These are phyloP conservation scores for Ostrea edulis DNA, from an alignment of 1,140 invertebrate species.

Conservation along the genomic window DNA sequence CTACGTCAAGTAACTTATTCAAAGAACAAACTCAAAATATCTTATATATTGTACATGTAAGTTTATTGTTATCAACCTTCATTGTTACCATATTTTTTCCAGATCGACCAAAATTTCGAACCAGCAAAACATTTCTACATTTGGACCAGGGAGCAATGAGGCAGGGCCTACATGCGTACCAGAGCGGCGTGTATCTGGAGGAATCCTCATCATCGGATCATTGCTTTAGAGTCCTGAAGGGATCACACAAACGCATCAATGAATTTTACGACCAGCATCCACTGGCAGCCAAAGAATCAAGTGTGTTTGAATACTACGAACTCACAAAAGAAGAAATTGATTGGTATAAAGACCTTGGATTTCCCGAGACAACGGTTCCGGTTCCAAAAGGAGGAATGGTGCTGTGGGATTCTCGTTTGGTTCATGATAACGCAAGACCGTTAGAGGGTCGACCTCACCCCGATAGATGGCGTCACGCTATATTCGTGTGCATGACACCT, in stretches of 20 bases:
- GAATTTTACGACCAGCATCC: slow-evolving; percentile 55
- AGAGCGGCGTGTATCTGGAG: slow-evolving; percentile 61
- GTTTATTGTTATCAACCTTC: too few relatives aligned
- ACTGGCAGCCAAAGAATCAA: slow-evolving; percentile 37
- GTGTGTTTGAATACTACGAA: slow-evolving; percentile 48
- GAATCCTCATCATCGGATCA: slow-evolving; percentile 51
- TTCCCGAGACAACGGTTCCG: slow-evolving; percentile 48
- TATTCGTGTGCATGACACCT: slow-evolving; percentile 61
- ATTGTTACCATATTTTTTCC: not conserved
- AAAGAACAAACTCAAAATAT: too few relatives aligned
- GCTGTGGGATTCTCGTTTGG: slow-evolving; percentile 61
- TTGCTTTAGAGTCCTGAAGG: slow-evolving; percentile 58
- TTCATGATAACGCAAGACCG: slow-evolving; percentile 58
- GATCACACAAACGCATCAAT: slow-evolving; percentile 58
- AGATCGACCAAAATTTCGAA: slow-evolving; percentile 20
- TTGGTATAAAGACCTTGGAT: slow-evolving; percentile 54
- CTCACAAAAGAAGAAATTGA: slow-evolving; percentile 43
- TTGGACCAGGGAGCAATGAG: slow-evolving; percentile 53
- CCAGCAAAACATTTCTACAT: slow-evolving; percentile 41
- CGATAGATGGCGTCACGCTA: slow-evolving; percentile 60
- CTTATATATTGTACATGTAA: too few relatives aligned
- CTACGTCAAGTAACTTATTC: too few relatives aligned
- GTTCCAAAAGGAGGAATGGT: slow-evolving; percentile 62
- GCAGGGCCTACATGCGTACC: slow-evolving; percentile 58
- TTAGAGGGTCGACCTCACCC: slow-evolving; percentile 46